Evolutionary conservation across 1,140 invertebrate species (phyloP).

Genomic region (Choristoneura fumiferana): DNA sequence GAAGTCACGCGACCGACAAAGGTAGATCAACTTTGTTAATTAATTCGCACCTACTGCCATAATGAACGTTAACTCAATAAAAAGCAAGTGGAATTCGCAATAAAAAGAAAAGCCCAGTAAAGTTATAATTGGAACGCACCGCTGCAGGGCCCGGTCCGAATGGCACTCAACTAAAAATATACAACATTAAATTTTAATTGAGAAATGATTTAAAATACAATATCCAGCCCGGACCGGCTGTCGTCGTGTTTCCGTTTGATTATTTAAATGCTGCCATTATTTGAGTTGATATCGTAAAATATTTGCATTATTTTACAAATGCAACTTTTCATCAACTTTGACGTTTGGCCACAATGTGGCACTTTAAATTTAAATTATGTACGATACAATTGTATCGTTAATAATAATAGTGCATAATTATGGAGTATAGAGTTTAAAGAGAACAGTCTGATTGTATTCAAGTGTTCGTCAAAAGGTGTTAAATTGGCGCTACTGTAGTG

Average conservation of each 20-base stretch:
- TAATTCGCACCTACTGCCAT: constrained; percentile 5
- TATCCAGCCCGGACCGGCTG: constrained; percentile 1
- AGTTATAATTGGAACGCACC: constrained; percentile 17
- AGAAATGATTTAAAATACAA: constrained; percentile 14
- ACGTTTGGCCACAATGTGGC: no score
- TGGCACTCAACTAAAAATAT: background rate
- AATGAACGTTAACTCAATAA: background rate
- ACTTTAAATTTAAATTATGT: no score
- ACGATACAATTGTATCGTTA: no score
- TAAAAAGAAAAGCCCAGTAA: constrained; percentile 10
- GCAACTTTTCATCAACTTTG: no score
- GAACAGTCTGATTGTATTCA: no score
- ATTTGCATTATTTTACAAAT: constrained; percentile 13
- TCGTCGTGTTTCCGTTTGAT: constrained; percentile 4
- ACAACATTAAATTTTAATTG: constrained; percentile 16
- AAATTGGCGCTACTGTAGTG: no score
- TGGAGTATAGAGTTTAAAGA: no score
- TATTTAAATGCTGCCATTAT: constrained; percentile 2
- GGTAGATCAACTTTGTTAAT: constrained; percentile 9
- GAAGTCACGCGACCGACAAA: background rate
- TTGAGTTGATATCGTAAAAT: constrained; percentile 1
- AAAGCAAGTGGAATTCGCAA: constrained; percentile 7
- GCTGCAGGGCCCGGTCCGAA: constrained; percentile 2
- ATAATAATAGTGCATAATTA: no score
- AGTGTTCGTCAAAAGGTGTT: no score